Evolutionary conservation across 2,797 vertebrate genomes (phyloP).

Genomic region (Liasis olivaceus): DNA sequence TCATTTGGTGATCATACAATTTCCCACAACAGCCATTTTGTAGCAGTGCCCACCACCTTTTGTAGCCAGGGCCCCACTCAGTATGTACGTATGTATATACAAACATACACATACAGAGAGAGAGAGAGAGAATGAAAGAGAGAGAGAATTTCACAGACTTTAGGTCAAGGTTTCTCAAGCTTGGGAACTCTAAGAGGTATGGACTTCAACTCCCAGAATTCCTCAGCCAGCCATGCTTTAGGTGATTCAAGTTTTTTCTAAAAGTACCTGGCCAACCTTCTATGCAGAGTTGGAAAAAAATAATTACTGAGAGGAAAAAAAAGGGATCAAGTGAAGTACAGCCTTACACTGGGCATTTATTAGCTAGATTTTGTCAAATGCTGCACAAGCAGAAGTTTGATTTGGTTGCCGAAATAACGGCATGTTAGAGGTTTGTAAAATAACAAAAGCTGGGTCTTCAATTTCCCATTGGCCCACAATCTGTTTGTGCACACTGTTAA

Average conservation of each 20-base stretch:
- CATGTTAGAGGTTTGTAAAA: constrained; percentile 18
- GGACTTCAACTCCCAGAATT: neutral
- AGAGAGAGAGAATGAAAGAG: no score
- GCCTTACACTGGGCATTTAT: neutral
- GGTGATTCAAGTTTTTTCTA: neutral
- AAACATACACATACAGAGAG: no score
- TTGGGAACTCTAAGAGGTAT: neutral
- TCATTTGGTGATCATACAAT: no score
- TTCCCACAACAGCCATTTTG: no score
- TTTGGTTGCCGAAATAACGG: constrained; percentile 6
- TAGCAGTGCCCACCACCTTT: no score
- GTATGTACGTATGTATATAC: no score
- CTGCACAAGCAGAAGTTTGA: constrained; percentile 3
- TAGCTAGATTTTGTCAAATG: constrained; percentile 17
- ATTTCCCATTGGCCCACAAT: constrained; percentile 15
- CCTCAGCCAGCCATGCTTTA: neutral
- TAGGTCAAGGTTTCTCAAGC: neutral
- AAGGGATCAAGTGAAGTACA: neutral
- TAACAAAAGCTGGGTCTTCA: constrained; percentile 8
- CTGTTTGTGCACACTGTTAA: constrained; percentile 8
- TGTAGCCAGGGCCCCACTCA: no score
- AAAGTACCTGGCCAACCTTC: neutral
- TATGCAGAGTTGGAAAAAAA: neutral
- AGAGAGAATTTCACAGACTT: neutral
- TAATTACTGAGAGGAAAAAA: neutral